phyloP scores from a whole-genome alignment of 1,140 invertebrate species.

The Leptopilina clavipes region DNA sequence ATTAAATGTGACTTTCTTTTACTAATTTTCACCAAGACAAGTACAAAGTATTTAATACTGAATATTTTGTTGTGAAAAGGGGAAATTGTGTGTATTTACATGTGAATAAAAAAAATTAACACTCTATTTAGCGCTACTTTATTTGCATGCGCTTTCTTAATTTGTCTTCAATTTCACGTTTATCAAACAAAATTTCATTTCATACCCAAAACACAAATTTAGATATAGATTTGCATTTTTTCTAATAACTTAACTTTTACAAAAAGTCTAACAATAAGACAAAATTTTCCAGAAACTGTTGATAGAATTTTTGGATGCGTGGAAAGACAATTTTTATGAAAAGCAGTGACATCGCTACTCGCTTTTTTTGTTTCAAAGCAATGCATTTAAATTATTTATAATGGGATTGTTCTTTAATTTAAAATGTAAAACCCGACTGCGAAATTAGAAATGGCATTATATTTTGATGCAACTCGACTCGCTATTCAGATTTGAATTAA shows the following conservation, averaged over 20 bases:
- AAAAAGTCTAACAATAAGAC: not conserved
- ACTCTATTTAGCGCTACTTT: not conserved
- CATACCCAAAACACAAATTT: too few species aligned
- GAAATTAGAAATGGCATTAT: slow-evolving; percentile 18
- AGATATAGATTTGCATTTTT: not conserved
- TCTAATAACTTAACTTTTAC: not conserved
- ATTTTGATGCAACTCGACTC: slow-evolving; percentile 27
- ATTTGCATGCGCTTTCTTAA: slow-evolving; percentile 16
- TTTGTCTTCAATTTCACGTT: not conserved
- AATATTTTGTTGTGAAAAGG: not conserved
- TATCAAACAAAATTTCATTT: not conserved
- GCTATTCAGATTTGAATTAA: slow-evolving; percentile 1
- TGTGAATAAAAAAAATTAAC: slow-evolving; percentile 5
- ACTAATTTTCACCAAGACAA: too few species aligned
- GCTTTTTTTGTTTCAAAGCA: slow-evolving; percentile 50
- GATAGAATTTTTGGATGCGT: not conserved
- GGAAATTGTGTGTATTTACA: not conserved
- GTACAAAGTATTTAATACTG: too few species aligned
- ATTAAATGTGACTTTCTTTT: too few species aligned
- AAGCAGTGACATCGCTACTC: slow-evolving; percentile 9
- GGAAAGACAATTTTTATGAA: slow-evolving; percentile 3
- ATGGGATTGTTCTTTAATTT: slow-evolving; percentile 63
- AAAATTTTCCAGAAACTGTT: too few species aligned
- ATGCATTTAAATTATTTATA: slow-evolving; percentile 69
- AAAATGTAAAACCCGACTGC: slow-evolving; percentile 54